Conservation (phyloP, 2,113 vertebrate species). For the Laticauda laticaudata region DNA sequence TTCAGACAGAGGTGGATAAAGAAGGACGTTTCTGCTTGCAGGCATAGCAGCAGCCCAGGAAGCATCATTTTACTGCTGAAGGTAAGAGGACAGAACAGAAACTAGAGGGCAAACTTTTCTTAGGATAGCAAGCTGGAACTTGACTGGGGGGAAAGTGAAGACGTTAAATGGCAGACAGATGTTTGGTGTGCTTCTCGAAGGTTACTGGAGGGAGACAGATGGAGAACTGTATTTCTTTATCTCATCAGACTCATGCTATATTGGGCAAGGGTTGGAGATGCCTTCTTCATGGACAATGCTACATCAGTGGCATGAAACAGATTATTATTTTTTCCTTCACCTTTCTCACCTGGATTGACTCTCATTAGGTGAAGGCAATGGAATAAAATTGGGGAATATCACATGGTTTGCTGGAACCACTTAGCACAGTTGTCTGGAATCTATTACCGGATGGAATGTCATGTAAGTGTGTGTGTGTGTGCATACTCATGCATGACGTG, state of each 20-base stretch:
- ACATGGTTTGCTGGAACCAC: neutral
- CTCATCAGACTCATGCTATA: neutral
- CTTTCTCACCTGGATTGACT: neutral
- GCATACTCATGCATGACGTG: neutral
- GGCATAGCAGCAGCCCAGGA: neutral
- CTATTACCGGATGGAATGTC: conserved; percentile 7
- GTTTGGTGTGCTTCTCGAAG: neutral
- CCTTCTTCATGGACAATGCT: neutral
- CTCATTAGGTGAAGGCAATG: neutral
- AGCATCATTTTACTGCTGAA: neutral
- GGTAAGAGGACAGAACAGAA: neutral
- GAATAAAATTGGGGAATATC: neutral
- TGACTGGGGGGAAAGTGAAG: neutral
- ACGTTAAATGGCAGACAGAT: conserved; percentile 8
- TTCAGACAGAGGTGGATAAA: conserved; percentile 22
- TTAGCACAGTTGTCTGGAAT: neutral
- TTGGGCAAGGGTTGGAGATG: neutral
- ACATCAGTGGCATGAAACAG: neutral
- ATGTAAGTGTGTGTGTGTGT: neutral
- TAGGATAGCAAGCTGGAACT: neutral
- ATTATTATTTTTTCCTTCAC: neutral
- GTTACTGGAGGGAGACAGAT: neutral
- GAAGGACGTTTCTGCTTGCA: neutral
- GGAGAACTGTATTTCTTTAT: neutral
- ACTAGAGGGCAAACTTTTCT: accelerated